A percentile compares a stretch with the other conserved stretches of the same genome.
Conservation (phyloP, 2,113 vertebrate genomes). For the Anolis carolinensis region DNA sequence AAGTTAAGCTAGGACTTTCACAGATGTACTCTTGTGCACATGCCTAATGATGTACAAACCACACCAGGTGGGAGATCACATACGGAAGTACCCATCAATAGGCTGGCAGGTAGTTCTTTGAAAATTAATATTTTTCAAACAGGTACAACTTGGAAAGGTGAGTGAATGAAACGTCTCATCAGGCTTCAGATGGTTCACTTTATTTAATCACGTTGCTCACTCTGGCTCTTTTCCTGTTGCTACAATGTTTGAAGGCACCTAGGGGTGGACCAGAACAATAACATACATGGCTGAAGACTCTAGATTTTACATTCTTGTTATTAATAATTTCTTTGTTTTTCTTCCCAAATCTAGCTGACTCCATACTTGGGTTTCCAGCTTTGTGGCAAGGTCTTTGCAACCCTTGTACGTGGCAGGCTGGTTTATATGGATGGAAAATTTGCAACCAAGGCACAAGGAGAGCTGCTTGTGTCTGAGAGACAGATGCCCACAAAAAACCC, state of each 20-base stretch:
- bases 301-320: neutral
- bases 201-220: neutral
- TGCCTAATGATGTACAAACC: neutral
- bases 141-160: neutral
- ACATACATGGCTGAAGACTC: neutral
- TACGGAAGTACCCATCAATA: neutral
- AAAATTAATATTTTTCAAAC: neutral
- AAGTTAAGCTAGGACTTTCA: neutral
- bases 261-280: neutral
- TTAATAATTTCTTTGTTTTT: neutral
- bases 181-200: neutral
- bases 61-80: neutral
- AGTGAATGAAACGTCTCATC: neutral
- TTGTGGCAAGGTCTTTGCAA: slow-evolving; percentile 74
- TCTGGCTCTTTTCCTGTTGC: neutral
- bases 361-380: slow-evolving; percentile 79
- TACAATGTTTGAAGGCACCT: neutral
- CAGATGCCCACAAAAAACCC: neutral
- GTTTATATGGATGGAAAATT: slow-evolving; percentile 79
- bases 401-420: slow-evolving; percentile 77
- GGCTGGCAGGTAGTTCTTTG: neutral
- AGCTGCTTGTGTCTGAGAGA: slow-evolving; percentile 69
- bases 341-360: slow-evolving; percentile 69
- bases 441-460: slow-evolving; percentile 73
- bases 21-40: neutral